Base-by-base conservation (phyloP, 2,888 invertebrate genomes). In the Apocheima hispidaria region DNA sequence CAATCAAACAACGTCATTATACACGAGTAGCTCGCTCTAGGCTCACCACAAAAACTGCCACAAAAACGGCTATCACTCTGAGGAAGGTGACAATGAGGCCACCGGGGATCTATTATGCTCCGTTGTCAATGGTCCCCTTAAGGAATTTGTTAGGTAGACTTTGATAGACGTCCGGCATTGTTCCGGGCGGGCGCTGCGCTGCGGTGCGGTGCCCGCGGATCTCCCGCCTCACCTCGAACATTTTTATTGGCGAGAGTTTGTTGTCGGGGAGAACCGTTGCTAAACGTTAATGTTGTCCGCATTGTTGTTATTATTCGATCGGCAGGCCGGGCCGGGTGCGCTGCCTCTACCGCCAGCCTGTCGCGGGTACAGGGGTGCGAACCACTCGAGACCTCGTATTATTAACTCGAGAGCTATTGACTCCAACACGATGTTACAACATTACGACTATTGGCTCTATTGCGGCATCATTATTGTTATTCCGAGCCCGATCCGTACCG, bases 101-200 rank as follows among this genome's bases (percentile, higher is more conserved):
- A 83, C 87, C 82, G 80, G 82, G 84, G 83, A 79, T 82, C 84
- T 79, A 84, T 88, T 87, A 36, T 60, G 51, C n/a, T 16, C 36
- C 49, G 18, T 38, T 49, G 75, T 88, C 79, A 84, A 82, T 83
- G 84, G 82, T 70, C 60, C 84, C 82, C 86, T 86, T 20, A 38
- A 89, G 88, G 88, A 88, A 90, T 56, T 88, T 87, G 88, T 89
- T 83, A 83, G 78, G 80, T 84, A 81, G 79, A 82, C 74, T 86
- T 81, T 83, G 85, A 88, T 87, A 82, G 83, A 23, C 58, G 55
- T 51, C 60, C 44, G 46, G 62, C 53, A 63, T 68, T 67, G 69
- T 69, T 52, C 52, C 59, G 63, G 9, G 12, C 48, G 43, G 55
- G 40, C 43, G 23, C 44, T 6, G 40, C 16, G 21, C 21, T 12